Conservation (phyloP, 2,113 vertebrate species). For the Dicentrarchus labrax region DNA sequence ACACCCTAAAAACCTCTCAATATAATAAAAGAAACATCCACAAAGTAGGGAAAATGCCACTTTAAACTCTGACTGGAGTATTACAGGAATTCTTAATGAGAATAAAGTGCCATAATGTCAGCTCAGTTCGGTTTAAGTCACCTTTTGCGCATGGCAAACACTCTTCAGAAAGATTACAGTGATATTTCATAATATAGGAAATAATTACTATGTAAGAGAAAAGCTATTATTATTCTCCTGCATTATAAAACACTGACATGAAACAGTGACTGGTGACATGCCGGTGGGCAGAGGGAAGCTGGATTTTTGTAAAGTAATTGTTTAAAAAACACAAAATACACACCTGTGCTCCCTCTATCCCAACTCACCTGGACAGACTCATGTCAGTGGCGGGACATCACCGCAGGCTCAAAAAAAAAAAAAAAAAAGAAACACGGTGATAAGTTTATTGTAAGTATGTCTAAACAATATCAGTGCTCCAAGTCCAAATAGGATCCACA, state of each 20-base stretch:
- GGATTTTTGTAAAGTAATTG: not conserved
- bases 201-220: not conserved
- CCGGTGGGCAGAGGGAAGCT: slow-evolving; percentile 10
- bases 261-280: slow-evolving; percentile 30
- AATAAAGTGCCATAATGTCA: not conserved
- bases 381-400: slow-evolving; percentile 64
- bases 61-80: not conserved
- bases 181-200: not conserved
- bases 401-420: not conserved
- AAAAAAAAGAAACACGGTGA: not conserved
- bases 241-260: not conserved
- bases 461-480: not conserved
- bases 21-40: not conserved
- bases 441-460: not conserved
- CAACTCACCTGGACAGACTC: slow-evolving; percentile 68
- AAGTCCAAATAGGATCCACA: slow-evolving; percentile 9
- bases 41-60: not conserved
- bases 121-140: not conserved
- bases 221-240: not conserved
- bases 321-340: not conserved
- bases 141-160: not conserved
- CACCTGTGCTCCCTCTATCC: not conserved
- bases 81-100: no score
- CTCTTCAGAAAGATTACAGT: not conserved
- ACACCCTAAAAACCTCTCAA: accelerated